These are phyloP conservation scores for Plecotus auritus DNA, from an alignment of 2,113 vertebrate genomes.

Conservation along the genomic window DNA sequence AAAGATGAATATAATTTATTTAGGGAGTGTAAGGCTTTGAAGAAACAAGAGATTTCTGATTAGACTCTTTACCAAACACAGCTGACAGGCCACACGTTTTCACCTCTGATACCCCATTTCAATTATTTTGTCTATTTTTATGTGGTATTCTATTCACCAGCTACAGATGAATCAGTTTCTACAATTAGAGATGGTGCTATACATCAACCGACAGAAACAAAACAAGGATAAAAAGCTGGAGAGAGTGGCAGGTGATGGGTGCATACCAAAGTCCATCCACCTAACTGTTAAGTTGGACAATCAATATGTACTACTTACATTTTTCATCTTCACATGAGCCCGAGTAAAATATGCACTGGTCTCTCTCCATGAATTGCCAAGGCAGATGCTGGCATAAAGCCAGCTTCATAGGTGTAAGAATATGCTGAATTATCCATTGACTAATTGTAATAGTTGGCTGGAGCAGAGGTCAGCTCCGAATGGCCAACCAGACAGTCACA, in stretches of 20 bases:
- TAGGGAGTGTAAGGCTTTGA: not conserved
- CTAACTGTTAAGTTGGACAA: conserved; percentile 12
- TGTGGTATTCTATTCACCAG: conserved; percentile 31
- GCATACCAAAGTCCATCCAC: not conserved
- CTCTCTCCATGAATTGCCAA: conserved; percentile 49
- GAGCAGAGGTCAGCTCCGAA: conserved; percentile 39
- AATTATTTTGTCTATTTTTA: conserved; percentile 52
- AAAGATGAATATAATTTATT: not conserved
- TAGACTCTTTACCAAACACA: conserved; percentile 19
- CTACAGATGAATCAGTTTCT: conserved; percentile 62
- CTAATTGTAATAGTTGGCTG: conserved; percentile 43
- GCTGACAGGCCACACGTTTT: conserved; percentile 46
- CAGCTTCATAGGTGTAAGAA: conserved; percentile 63
- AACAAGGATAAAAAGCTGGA: conserved; percentile 12
- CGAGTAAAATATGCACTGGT: not conserved
- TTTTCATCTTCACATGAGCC: conserved; percentile 60
- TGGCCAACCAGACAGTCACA: conserved; percentile 31
- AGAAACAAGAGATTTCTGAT: not conserved
- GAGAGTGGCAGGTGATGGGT: conserved; percentile 37
- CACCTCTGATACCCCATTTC: conserved; percentile 30
- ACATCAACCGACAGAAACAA: conserved; percentile 28
- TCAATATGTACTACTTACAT: conserved; percentile 45
- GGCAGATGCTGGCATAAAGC: conserved; percentile 60
- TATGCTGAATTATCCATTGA: conserved; percentile 62
- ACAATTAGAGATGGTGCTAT: conserved; percentile 60